Evolutionary conservation across 1,140 invertebrate species (phyloP), one percentile per base, ranked within the genome.

Genomic region (Chrysomallon squamiferum): DNA sequence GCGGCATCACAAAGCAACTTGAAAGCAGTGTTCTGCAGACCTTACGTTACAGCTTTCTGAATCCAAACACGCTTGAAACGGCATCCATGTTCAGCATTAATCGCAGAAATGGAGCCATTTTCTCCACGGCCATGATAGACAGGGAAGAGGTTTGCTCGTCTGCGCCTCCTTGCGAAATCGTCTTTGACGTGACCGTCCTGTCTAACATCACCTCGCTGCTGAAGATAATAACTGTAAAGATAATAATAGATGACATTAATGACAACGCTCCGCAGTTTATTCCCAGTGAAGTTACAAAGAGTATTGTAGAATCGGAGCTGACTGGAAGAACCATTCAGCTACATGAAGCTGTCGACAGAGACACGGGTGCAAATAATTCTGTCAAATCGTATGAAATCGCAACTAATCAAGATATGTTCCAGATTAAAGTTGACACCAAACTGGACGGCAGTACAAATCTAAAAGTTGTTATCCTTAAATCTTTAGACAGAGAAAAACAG

Each of bases 261-360:
- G 94, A 94, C 0, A 91, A 93, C 68, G 89, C 30, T 90, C 92
- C 75, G 91, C 93, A 80, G 18, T 76, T 82, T 43, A 49, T 56
- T 3, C 11, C 43, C 11, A 54, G 62, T 47, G 74, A 72, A 29
- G 59, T 65, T 15, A 72, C 70, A 25, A 72, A 87, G 2, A 73
- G 83, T 47, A 76, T 89, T 22, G 75, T 81, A 65, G 87, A 88
- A 65, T 85, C 85, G 65, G 84, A 83, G 56, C 79, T 79, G 33
- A 81, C 89, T 61, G 92, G 91, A 1, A 86, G 88, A 58, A 83
- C 88, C 13, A 83, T 96, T 13, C 88, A 91, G 13, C 90, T 93
- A 78, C 89, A 96, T 2, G 88, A 95, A n/a, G 95, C 95, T 0
- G 86, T 91, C 0, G 96, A 98, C 83, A 88, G 87, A 25, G 95